Base-by-base conservation (phyloP, 2,797 vertebrate genomes). In the Mastacembelus armatus region DNA sequence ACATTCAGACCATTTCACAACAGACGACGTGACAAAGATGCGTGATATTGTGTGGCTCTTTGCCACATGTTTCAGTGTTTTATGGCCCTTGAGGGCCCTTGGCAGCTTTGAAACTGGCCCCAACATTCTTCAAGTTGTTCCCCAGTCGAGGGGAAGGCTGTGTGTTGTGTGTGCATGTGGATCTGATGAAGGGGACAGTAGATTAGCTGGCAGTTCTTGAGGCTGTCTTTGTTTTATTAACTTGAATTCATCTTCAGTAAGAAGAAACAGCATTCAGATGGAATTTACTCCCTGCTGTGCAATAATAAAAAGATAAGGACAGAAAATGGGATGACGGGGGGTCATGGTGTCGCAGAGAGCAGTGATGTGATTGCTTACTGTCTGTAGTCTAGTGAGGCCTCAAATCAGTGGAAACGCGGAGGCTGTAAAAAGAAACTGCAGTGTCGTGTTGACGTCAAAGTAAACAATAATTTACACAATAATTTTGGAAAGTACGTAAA, bases 51-150 rank as follows among this genome's bases (percentile, higher is more conserved):
- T 12, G 61, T 22, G 33, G 50, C 40, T 40, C 52, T 60, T 43
- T 47, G 45, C 47, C n/a, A 55, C 16, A 0, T 55, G 39, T 56
- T 39, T 39, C 18, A 3, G 27, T 63, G 65, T 74, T 77, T 79
- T 45, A 51, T 52, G 55, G 27, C n/a, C 30, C 47, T 11, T 10
- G 24, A 38, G 58, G 54, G 60, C 42, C 42, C n/a, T 1, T 63
- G 74, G 80, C 78, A 55, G 87, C 67, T 82, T 67, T 58, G 66
- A 80, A 74, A 74, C 3, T 66, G 73, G 77, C 75, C 74, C 66
- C 75, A 56, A 16, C 71, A 76, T 85, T 83, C 78, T 74, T 66
- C 19, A 4, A 32, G 44, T 70, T 64, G 66, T 49, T 64, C 50
- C n/a, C 50, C 51, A 59, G 63, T 81, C 44, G 32, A 55, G 65